Evolutionary conservation across 2,113 vertebrate genomes (phyloP).

Genomic region (Amazona vittata): DNA sequence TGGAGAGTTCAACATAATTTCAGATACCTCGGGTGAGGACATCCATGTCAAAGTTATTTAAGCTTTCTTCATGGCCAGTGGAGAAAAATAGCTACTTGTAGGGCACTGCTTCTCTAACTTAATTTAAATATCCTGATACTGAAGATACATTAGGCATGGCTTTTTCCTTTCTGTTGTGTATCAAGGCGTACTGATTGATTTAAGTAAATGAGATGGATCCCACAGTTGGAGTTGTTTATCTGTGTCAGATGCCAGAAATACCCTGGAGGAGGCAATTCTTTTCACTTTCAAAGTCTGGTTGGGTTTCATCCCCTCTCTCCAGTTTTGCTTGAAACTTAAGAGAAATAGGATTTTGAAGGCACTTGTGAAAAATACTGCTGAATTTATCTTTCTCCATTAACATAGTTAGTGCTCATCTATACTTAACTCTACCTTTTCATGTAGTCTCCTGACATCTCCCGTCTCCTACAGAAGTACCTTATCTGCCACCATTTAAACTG

Average conservation of each 20-base stretch:
- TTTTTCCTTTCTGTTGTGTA: neutral
- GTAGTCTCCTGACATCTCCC: neutral
- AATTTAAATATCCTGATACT: neutral
- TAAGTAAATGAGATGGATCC: neutral
- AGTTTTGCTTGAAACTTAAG: neutral
- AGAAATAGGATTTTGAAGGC: neutral
- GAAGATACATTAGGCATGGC: accelerated
- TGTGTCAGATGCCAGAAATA: neutral
- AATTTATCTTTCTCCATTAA: neutral
- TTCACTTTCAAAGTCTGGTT: neutral
- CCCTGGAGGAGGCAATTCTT: neutral
- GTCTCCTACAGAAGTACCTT: neutral
- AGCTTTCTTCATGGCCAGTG: neutral
- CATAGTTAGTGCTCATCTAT: neutral
- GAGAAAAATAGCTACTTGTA: neutral
- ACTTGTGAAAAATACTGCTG: neutral
- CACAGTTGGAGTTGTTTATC: neutral
- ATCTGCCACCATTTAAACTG: neutral
- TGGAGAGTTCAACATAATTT: neutral
- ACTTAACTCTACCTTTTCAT: neutral
- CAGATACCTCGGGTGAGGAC: neutral
- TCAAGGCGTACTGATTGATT: neutral
- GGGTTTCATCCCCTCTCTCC: neutral
- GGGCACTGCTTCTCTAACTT: neutral
- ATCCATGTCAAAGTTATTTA: neutral